A percentile compares a stretch with the other conserved stretches of the same genome.
Conservation (phyloP, 2,888 invertebrate genomes). For the Lepeophtheirus nordmannii region DNA sequence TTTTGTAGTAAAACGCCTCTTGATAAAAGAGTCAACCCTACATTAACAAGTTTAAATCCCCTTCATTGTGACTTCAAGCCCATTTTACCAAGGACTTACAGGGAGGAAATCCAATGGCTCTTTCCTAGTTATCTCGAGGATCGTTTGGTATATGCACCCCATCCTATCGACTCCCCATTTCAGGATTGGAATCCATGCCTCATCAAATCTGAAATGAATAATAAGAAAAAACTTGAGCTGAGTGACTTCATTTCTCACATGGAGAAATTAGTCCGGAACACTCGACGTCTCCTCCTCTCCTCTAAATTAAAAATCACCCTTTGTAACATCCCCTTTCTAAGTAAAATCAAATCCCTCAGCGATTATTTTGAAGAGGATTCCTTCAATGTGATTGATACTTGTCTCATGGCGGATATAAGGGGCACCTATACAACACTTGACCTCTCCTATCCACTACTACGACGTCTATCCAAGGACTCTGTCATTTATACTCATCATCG, state of each 20-base stretch:
- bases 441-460: background rate
- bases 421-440: background rate
- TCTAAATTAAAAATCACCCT: background rate
- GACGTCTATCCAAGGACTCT: background rate
- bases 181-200: slow-evolving; percentile 5
- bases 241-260: background rate
- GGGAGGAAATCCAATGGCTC: background rate
- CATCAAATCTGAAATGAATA: background rate
- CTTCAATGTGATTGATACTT: background rate
- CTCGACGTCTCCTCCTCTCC: background rate
- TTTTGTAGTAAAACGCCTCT: background rate
- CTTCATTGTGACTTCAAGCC: background rate
- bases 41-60: background rate
- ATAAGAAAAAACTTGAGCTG: background rate
- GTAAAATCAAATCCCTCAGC: background rate
- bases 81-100: background rate
- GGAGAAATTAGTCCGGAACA: background rate
- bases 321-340: background rate
- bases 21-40: background rate
- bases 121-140: background rate
- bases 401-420: background rate
- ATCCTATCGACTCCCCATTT: slow-evolving; percentile 13
- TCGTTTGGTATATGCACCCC: slow-evolving; percentile 3
- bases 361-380: background rate
- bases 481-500: background rate